Percentiles rank a stretch among this genome's conserved stretches.
Conservation (phyloP, 2,113 vertebrate species). For the Brachirus orientalis region DNA sequence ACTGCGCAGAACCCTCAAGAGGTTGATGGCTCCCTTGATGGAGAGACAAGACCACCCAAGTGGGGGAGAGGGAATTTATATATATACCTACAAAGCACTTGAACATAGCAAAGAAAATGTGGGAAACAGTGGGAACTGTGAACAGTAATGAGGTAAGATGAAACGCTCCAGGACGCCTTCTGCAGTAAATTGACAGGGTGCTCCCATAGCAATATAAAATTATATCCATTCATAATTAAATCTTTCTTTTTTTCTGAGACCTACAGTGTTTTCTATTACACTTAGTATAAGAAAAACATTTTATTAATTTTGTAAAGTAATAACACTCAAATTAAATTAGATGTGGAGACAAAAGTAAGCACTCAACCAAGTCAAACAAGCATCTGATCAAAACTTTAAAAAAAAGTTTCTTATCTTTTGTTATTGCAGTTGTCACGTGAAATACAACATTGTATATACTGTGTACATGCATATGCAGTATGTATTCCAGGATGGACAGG, state of each 20-base stretch:
- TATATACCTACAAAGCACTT: neutral
- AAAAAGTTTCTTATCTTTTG: too few species aligned
- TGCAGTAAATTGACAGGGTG: neutral
- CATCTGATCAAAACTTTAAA: neutral
- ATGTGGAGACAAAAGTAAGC: neutral
- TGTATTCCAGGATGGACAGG: too few species aligned
- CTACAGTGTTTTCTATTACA: neutral
- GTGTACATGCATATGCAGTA: too few species aligned
- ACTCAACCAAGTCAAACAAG: too few species aligned
- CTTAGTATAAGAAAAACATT: neutral
- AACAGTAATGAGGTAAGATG: constrained; percentile 1
- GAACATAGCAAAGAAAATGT: neutral
- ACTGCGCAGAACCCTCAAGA: too few species aligned
- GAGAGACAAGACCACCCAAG: too few species aligned
- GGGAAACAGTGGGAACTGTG: neutral
- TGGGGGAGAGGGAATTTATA: too few species aligned
- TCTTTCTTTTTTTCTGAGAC: neutral
- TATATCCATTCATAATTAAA: neutral
- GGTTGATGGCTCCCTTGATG: too few species aligned
- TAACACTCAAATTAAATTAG: neutral
- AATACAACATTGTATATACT: too few species aligned
- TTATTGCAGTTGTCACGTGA: too few species aligned
- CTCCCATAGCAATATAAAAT: neutral
- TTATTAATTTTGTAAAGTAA: neutral
- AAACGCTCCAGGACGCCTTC: neutral